Evolutionary conservation across 1,140 invertebrate genomes (phyloP).

Genomic region (Leptestheria dahalacensis): DNA sequence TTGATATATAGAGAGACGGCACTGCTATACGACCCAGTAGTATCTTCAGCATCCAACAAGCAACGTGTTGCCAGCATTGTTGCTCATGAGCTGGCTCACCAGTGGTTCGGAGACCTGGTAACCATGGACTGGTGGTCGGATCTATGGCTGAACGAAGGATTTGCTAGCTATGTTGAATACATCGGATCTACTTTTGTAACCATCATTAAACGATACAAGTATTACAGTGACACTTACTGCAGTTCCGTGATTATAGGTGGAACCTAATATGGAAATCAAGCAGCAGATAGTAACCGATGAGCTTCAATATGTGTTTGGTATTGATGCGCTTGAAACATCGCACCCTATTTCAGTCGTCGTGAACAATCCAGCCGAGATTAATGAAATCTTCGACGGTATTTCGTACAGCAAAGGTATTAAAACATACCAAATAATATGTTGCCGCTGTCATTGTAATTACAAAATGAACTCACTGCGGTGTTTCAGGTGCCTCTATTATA

Average conservation of each 20-base stretch:
- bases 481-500: slow-evolving; percentile 57
- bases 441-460: background rate
- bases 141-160: slow-evolving; percentile 39
- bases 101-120: slow-evolving; percentile 46
- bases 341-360: slow-evolving; percentile 86
- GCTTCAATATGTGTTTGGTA: slow-evolving; percentile 60
- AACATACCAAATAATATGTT: background rate
- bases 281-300: slow-evolving; percentile 70
- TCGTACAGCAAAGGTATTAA: slow-evolving; percentile 70
- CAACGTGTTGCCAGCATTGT: slow-evolving; percentile 29
- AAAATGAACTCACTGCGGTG: background rate
- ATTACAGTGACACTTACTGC: no score
- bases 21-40: slow-evolving; percentile 26
- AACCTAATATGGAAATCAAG: slow-evolving; percentile 59
- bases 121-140: slow-evolving; percentile 34
- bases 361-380: slow-evolving; percentile 74
- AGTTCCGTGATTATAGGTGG: slow-evolving; percentile 40
- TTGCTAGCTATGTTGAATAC: slow-evolving; percentile 30
- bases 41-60: slow-evolving; percentile 25
- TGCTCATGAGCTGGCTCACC: slow-evolving; percentile 32
- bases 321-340: slow-evolving; percentile 72
- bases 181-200: slow-evolving; percentile 20
- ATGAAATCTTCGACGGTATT: slow-evolving; percentile 84
- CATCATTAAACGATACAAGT: slow-evolving; percentile 20
- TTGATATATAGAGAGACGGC: slow-evolving; percentile 31